These are phyloP conservation scores for Conger conger DNA, from an alignment of 2,113 vertebrate species.

Conservation along the genomic window DNA sequence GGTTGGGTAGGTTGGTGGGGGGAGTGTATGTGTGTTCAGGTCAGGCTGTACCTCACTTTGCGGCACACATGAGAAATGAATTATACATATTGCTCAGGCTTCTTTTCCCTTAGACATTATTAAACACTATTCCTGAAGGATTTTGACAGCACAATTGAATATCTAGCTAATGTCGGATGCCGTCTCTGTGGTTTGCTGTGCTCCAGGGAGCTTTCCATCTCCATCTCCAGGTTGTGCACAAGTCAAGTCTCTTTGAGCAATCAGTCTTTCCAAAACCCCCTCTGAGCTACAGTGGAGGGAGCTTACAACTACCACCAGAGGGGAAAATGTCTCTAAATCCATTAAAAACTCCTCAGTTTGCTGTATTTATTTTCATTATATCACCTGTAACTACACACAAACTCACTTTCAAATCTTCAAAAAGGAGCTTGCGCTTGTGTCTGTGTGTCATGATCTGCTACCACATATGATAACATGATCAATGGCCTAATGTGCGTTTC, in stretches of 20 bases:
- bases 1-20: too few species aligned
- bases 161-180: slow-evolving; percentile 13
- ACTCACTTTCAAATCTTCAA: neutral
- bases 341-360: slow-evolving; percentile 24
- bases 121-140: neutral
- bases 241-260: slow-evolving; percentile 34
- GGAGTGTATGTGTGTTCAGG: neutral
- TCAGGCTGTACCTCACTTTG: neutral
- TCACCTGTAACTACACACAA: neutral
- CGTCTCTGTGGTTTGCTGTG: slow-evolving; percentile 32
- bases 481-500: neutral
- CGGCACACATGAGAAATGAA: neutral
- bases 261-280: slow-evolving; percentile 30
- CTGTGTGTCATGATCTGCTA: neutral
- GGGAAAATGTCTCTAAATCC: slow-evolving; percentile 30
- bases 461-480: neutral
- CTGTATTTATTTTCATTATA: slow-evolving; percentile 8
- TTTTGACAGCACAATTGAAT: neutral
- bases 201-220: slow-evolving; percentile 26
- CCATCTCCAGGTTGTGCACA: slow-evolving; percentile 27
- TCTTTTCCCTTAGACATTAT: slow-evolving; percentile 18
- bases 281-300: slow-evolving; percentile 13
- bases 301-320: slow-evolving; percentile 34
- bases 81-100: slow-evolving; percentile 11
- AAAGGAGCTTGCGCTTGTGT: neutral